Evolutionary conservation across 2,888 invertebrate genomes (phyloP).

Genomic region (Nysson spinosus): DNA sequence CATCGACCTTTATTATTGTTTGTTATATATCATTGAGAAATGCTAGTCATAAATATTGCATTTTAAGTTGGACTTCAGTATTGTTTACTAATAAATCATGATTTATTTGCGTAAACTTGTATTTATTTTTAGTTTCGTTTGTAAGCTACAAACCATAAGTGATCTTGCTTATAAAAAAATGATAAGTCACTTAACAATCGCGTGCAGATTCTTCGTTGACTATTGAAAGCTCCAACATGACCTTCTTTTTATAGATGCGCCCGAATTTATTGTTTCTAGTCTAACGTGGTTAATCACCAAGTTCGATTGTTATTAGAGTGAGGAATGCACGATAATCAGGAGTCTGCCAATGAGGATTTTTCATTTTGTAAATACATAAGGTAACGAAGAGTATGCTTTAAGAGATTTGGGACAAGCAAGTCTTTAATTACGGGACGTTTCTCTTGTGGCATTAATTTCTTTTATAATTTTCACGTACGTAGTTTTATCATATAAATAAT

Average conservation of each 20-base stretch:
- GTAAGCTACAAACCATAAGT: slow-evolving; percentile 20
- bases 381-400: slow-evolving; percentile 24
- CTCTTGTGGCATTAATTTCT: too few species aligned
- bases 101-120: slow-evolving; percentile 48
- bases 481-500: slow-evolving; percentile 9
- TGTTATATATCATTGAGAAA: slow-evolving; percentile 52
- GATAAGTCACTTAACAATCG: too few species aligned
- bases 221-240: too few species aligned
- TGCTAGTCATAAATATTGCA: slow-evolving; percentile 60
- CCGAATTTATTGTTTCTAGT: slow-evolving; percentile 46
- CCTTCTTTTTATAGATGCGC: background rate
- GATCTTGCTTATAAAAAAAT: too few species aligned
- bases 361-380: slow-evolving; percentile 51
- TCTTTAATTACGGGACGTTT: too few species aligned
- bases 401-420: too few species aligned
- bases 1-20: slow-evolving; percentile 47
- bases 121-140: slow-evolving; percentile 49
- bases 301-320: slow-evolving; percentile 64
- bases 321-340: slow-evolving; percentile 55
- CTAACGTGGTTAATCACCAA: slow-evolving; percentile 60
- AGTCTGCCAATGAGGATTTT: slow-evolving; percentile 28
- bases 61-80: slow-evolving; percentile 60
- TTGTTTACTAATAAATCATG: slow-evolving; percentile 62
- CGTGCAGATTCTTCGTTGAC: too few species aligned
- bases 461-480: too few species aligned